Percentiles rank a stretch among this genome's conserved stretches.
Evolutionary conservation across 2,888 invertebrate genomes (phyloP).

Genomic region (Epinotia bilunana): DNA sequence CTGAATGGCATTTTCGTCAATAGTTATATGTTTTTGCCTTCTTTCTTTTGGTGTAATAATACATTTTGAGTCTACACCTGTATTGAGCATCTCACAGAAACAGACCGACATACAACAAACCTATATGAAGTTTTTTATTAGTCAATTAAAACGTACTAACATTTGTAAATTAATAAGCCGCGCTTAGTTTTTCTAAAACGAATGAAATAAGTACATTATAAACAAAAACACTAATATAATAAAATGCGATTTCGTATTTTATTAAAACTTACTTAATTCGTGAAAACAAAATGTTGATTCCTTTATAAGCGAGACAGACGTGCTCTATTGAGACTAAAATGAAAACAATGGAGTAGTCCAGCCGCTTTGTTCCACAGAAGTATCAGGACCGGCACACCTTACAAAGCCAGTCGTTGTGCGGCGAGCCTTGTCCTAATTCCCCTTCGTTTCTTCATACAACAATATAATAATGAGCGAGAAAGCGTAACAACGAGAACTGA

Average conservation of each 20-base stretch:
- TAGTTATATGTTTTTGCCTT: too few relatives aligned
- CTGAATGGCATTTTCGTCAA: too few relatives aligned
- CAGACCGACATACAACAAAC: too few relatives aligned
- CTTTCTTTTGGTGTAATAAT: too few relatives aligned
- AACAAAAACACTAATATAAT: neutral
- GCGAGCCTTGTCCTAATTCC: slow-evolving; percentile 25
- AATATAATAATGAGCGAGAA: slow-evolving; percentile 20
- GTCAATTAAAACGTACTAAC: too few relatives aligned
- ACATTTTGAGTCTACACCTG: too few relatives aligned
- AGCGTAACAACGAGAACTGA: slow-evolving; percentile 12
- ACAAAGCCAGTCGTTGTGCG: slow-evolving; percentile 39
- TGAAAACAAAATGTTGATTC: slow-evolving; percentile 27
- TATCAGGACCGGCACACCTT: slow-evolving; percentile 33
- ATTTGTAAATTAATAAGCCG: too few relatives aligned
- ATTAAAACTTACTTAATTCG: neutral
- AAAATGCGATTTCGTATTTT: neutral
- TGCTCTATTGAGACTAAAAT: slow-evolving; percentile 53
- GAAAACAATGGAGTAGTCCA: slow-evolving; percentile 55
- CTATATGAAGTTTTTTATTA: too few relatives aligned
- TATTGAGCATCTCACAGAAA: too few relatives aligned
- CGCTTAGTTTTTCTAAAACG: too few relatives aligned
- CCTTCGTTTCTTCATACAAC: slow-evolving; percentile 23
- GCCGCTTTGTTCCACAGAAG: slow-evolving; percentile 48
- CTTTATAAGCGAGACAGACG: slow-evolving; percentile 16
- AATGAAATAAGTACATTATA: too few relatives aligned